phyloP scores from a whole-genome alignment of 2,888 invertebrate species.

The Acleris holmiana region DNA sequence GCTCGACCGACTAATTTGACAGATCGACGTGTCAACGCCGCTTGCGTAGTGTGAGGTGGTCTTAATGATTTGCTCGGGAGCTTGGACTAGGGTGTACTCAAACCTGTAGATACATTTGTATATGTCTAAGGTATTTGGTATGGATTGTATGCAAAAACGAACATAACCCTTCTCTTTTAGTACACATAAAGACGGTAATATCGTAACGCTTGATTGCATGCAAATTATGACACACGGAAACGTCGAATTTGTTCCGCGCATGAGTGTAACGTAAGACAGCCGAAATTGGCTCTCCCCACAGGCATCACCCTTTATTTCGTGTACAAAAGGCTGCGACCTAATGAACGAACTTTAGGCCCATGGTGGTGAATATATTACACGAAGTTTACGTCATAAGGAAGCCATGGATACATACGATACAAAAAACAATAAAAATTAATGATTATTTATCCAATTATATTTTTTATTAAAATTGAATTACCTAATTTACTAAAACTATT shows the following conservation, averaged over 20 bases:
- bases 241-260: constrained; percentile 59
- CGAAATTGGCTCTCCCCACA: constrained; percentile 54
- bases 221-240: constrained; percentile 68
- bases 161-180: constrained; percentile 1
- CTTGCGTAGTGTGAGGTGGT: constrained; percentile 59
- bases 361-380: constrained; percentile 63
- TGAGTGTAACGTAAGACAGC: constrained; percentile 50
- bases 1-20: constrained; percentile 75
- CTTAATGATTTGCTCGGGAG: constrained; percentile 59
- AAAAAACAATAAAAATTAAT: no score
- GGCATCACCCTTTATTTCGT: constrained; percentile 64
- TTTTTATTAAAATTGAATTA: no score
- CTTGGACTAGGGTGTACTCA: constrained; percentile 25
- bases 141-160: background rate
- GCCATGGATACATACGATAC: constrained; percentile 1
- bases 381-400: constrained; percentile 39
- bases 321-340: constrained; percentile 63
- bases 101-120: background rate
- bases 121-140: background rate
- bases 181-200: constrained; percentile 39
- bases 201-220: constrained; percentile 66
- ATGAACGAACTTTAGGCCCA: constrained; percentile 61
- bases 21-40: constrained; percentile 69
- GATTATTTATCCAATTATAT: no score
- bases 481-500: no score